Percentiles rank a stretch among this genome's conserved stretches.
phyloP scores from a whole-genome alignment of 2,113 vertebrate genomes.

The Hemicordylus capensis region DNA sequence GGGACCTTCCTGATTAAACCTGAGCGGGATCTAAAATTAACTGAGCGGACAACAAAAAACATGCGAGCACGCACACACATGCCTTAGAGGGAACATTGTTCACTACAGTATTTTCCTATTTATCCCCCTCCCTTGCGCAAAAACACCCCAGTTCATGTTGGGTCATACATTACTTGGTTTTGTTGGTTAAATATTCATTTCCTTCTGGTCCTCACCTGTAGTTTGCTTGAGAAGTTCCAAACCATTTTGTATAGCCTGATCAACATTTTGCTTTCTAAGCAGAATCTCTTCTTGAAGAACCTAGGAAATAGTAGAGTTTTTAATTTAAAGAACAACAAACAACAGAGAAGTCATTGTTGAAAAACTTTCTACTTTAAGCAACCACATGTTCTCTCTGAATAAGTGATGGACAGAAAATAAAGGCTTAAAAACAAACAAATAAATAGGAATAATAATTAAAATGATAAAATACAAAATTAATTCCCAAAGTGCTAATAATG shows the following conservation, averaged over 20 bases:
- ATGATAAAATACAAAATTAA: conserved; percentile 47
- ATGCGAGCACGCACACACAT: no score
- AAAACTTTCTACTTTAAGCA: background rate
- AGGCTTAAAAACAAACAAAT: conserved; percentile 19
- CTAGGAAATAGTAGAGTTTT: conserved; percentile 72
- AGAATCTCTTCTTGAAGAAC: conserved; percentile 90
- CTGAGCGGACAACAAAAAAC: no score
- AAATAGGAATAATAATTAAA: conserved; percentile 49
- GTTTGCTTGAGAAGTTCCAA: conserved; percentile 96
- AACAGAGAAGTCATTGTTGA: background rate
- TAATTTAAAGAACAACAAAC: conserved; percentile 17
- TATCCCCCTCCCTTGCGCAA: background rate
- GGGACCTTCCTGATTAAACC: no score
- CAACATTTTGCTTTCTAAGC: conserved; percentile 88
- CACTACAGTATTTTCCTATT: conserved; percentile 42
- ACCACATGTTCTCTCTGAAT: background rate
- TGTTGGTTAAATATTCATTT: background rate
- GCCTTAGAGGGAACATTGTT: no score
- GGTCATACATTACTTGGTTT: background rate
- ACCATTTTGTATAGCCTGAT: conserved; percentile 91
- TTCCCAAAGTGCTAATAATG: conserved; percentile 27
- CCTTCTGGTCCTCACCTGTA: conserved; percentile 82
- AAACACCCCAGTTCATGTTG: background rate
- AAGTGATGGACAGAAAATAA: background rate
- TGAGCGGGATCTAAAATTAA: no score